Conservation (phyloP, 1,140 invertebrate genomes). For the Neotoxoptera formosana region DNA sequence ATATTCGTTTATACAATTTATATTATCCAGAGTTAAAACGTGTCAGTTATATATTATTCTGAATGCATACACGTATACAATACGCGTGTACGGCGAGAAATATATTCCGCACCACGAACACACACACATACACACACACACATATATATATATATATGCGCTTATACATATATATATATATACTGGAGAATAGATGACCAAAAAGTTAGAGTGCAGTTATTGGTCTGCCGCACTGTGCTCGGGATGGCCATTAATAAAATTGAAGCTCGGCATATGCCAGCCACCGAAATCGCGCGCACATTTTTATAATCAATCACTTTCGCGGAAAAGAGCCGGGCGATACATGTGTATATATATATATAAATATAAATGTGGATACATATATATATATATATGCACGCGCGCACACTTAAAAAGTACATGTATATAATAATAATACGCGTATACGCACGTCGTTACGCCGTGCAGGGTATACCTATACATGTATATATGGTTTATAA, state of each 20-base stretch:
- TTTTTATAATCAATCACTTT: constrained; percentile 57
- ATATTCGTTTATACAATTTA: constrained; percentile 32
- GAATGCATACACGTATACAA: constrained; percentile 2
- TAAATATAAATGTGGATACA: too few species aligned
- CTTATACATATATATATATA: not conserved
- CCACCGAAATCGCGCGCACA: constrained; percentile 45
- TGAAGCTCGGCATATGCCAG: constrained; percentile 52
- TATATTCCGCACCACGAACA: constrained; percentile 32
- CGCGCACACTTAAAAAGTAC: not conserved
- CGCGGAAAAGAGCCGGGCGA: not conserved
- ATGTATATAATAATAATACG: not conserved
- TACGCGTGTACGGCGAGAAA: not conserved
- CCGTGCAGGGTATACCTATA: not conserved
- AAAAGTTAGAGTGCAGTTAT: constrained; percentile 58
- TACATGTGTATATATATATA: too few species aligned
- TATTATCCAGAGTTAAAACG: constrained; percentile 45
- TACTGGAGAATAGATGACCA: constrained; percentile 51
- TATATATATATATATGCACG: not conserved
- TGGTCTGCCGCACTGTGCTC: not conserved
- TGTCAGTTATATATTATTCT: constrained; percentile 47
- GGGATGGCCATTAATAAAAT: constrained; percentile 55
- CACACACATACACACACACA: not conserved
- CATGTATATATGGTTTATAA: not conserved
- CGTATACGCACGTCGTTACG: not conserved
- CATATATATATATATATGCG: constrained; percentile 9